Evolutionary conservation across 2,113 vertebrate genomes (phyloP).

Genomic region (Spermophilus dauricus): DNA sequence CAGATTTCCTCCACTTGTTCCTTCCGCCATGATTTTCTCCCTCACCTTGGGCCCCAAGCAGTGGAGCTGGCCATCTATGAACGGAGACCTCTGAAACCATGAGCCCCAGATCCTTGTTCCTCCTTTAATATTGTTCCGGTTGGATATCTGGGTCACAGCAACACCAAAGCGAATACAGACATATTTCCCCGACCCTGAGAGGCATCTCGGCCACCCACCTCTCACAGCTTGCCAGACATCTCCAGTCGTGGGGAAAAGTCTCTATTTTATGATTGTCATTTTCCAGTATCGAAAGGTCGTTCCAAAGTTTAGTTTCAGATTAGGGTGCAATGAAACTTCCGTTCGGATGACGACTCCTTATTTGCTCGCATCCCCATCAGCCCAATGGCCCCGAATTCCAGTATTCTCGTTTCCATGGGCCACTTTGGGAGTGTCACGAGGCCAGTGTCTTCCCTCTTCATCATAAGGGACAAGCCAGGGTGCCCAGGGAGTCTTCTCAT

Average conservation of each 20-base stretch:
- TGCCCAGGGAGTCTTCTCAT: background rate
- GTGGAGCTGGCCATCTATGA: no score
- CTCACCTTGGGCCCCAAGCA: no score
- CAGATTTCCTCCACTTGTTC: no score
- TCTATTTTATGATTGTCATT: background rate
- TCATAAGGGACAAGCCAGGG: background rate
- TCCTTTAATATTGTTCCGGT: no score
- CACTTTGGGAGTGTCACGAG: no score
- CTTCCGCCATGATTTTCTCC: no score
- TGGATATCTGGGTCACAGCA: no score
- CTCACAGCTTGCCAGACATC: background rate
- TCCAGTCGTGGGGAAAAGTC: background rate
- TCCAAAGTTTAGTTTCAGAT: background rate
- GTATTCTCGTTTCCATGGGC: background rate
- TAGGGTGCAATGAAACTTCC: background rate
- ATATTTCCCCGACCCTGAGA: background rate
- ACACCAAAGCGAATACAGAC: no score
- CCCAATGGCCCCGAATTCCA: background rate
- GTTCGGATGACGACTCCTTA: accelerated
- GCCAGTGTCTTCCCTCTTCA: background rate
- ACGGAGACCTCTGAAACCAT: no score
- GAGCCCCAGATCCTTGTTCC: no score
- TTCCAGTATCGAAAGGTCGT: accelerated
- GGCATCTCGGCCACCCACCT: background rate
- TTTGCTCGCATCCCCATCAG: accelerated